phyloP scores from a whole-genome alignment of 2,113 vertebrate species.

The Tinamus guttatus region DNA sequence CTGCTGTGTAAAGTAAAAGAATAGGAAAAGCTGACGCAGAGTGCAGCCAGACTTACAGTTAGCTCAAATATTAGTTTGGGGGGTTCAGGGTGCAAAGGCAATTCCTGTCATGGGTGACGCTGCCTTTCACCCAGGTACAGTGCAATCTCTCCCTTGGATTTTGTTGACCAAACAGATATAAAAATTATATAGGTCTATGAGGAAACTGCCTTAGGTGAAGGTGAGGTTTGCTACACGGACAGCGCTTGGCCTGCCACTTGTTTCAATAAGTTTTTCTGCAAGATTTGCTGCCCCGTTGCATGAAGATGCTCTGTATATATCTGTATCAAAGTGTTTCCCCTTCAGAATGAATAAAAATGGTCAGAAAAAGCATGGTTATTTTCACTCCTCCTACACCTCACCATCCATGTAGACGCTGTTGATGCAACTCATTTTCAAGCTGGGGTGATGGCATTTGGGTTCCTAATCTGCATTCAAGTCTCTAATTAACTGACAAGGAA shows the following conservation, averaged over 20 bases:
- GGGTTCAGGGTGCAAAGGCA: not conserved
- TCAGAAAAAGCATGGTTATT: not conserved
- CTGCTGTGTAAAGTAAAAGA: not conserved
- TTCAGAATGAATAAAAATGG: not conserved
- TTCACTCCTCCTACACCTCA: not conserved
- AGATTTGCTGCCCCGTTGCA: not conserved
- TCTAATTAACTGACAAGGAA: not conserved
- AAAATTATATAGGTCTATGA: not conserved
- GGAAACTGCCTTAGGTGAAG: constrained; percentile 11
- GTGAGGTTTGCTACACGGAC: too few relatives aligned
- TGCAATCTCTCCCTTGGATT: not conserved
- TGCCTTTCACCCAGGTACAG: not conserved
- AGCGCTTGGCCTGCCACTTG: too few relatives aligned
- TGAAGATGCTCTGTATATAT: not conserved
- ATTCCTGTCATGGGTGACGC: not conserved
- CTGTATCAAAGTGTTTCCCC: not conserved
- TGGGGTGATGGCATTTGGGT: not conserved
- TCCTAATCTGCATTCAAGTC: not conserved
- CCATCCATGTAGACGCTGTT: not conserved
- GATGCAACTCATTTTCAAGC: not conserved
- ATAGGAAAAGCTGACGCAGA: not conserved
- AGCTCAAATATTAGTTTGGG: not conserved
- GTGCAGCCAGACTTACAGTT: not conserved
- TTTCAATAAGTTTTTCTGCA: not conserved
- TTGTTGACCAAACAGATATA: not conserved